phyloP scores from a whole-genome alignment of 2,888 invertebrate genomes.

The Mesodorylaimus sp. region DNA sequence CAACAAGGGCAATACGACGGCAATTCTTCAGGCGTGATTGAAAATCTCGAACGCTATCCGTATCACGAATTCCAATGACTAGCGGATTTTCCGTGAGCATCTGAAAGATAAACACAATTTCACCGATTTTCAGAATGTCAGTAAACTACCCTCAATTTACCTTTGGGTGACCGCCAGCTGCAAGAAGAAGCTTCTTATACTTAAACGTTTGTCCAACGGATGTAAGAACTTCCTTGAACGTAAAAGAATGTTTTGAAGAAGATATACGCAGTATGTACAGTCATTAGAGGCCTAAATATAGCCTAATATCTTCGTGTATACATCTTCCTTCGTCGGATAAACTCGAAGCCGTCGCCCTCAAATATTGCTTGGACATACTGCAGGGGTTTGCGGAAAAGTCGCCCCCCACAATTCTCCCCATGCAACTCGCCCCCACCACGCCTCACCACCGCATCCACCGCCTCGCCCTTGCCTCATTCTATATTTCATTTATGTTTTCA shows the following conservation, averaged over 20 bases:
- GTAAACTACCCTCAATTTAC: slow-evolving; percentile 15
- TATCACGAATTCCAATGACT: slow-evolving; percentile 75
- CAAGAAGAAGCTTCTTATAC: slow-evolving; percentile 68
- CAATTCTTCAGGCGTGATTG: slow-evolving; percentile 49
- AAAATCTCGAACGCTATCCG: slow-evolving; percentile 66
- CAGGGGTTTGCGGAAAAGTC: too few relatives aligned
- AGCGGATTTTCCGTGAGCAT: slow-evolving; percentile 35
- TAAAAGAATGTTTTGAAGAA: slow-evolving; percentile 13
- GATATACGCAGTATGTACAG: too few relatives aligned
- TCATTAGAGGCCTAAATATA: too few relatives aligned
- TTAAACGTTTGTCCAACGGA: slow-evolving; percentile 37
- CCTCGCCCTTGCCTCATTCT: too few relatives aligned
- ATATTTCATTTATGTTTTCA: too few relatives aligned
- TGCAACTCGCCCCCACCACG: too few relatives aligned
- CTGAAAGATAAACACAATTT: slow-evolving; percentile 17
- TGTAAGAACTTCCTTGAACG: slow-evolving; percentile 17
- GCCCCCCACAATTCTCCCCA: too few relatives aligned
- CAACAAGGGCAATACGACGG: slow-evolving; percentile 58
- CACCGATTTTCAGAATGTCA: not conserved
- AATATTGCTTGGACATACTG: too few relatives aligned
- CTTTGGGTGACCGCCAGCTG: slow-evolving; percentile 72
- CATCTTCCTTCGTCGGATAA: too few relatives aligned
- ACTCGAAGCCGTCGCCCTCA: too few relatives aligned
- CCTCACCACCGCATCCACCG: too few relatives aligned
- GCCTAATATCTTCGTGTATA: too few relatives aligned